Evolutionary conservation across 2,888 invertebrate genomes (phyloP).

Genomic region (Colletes collaris): DNA sequence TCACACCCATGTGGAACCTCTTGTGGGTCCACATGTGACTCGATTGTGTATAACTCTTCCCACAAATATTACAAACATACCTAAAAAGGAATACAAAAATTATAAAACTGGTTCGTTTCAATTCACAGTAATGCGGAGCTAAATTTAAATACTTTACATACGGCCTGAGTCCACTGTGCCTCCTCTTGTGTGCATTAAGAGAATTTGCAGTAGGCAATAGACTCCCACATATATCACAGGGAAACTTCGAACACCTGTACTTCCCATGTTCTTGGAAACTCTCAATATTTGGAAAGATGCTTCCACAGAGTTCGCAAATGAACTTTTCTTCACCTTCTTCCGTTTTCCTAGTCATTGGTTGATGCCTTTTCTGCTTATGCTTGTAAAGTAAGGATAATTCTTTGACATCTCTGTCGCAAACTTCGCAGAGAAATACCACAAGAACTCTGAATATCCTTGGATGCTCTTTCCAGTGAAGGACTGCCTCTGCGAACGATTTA

Average conservation of each 20-base stretch:
- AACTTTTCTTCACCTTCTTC: slow-evolving; percentile 65
- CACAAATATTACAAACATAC: slow-evolving; percentile 76
- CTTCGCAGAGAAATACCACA: slow-evolving; percentile 83
- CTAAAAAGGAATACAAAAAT: not conserved
- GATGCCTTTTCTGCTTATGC: slow-evolving; percentile 85
- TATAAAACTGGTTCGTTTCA: not conserved
- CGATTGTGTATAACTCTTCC: slow-evolving; percentile 84
- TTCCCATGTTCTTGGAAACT: slow-evolving; percentile 69
- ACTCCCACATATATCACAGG: slow-evolving; percentile 75
- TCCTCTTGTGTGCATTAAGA: slow-evolving; percentile 75
- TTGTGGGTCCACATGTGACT: slow-evolving; percentile 88
- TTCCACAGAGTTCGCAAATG: slow-evolving; percentile 86
- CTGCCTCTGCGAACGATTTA: slow-evolving; percentile 84
- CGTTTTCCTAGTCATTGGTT: slow-evolving; percentile 82
- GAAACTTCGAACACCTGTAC: slow-evolving; percentile 75
- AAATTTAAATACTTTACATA: slow-evolving; percentile 57
- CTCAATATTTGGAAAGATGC: slow-evolving; percentile 58
- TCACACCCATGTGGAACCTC: slow-evolving; percentile 87
- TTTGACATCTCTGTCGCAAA: slow-evolving; percentile 84
- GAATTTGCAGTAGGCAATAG: slow-evolving; percentile 74
- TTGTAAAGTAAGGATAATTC: slow-evolving; percentile 85
- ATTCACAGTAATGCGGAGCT: too few relatives aligned
- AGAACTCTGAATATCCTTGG: slow-evolving; percentile 83
- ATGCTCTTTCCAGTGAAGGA: slow-evolving; percentile 85
- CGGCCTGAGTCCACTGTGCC: slow-evolving; percentile 77